Percentiles rank a stretch among this genome's conserved stretches.
phyloP scores from a whole-genome alignment of 2,113 vertebrate species.

The Formicarius rufipectus region DNA sequence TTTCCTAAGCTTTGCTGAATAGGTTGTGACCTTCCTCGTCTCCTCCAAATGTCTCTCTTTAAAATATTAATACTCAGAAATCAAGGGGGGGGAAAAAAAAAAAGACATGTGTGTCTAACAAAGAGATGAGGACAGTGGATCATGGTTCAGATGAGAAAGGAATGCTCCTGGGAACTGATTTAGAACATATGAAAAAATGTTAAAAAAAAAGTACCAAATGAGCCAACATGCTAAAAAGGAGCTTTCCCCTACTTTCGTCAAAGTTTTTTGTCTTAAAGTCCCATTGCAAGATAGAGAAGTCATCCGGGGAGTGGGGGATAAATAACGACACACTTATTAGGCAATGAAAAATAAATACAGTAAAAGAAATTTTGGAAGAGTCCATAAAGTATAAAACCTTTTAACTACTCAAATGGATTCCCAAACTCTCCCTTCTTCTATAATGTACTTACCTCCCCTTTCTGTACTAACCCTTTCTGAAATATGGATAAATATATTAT shows the following conservation, averaged over 20 bases:
- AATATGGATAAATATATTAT: not conserved
- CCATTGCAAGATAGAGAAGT: not conserved
- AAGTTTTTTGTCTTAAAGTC: not conserved
- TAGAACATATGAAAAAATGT: not conserved
- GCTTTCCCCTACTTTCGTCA: not conserved
- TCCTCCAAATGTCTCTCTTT: not conserved
- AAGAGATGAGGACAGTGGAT: not conserved
- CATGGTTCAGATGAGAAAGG: not conserved
- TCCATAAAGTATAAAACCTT: not conserved
- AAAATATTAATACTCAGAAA: not conserved
- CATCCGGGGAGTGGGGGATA: too few relatives aligned
- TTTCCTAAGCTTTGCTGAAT: slow-evolving; percentile 28
- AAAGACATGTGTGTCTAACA: not conserved
- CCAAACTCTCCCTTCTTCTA: not conserved
- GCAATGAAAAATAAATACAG: not conserved
- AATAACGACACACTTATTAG: not conserved
- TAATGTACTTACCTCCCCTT: not conserved
- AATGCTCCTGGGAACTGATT: not conserved
- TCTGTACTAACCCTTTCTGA: not conserved
- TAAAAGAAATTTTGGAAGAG: not conserved
- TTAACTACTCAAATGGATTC: not conserved
- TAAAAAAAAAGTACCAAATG: not conserved
- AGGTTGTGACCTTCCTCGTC: slow-evolving; percentile 1
- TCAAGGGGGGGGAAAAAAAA: not conserved
- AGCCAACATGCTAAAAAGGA: not conserved